A percentile compares a stretch with the other conserved stretches of the same genome.
Evolutionary conservation across 2,888 invertebrate genomes (phyloP).

Genomic region (Monochamus alternatus): DNA sequence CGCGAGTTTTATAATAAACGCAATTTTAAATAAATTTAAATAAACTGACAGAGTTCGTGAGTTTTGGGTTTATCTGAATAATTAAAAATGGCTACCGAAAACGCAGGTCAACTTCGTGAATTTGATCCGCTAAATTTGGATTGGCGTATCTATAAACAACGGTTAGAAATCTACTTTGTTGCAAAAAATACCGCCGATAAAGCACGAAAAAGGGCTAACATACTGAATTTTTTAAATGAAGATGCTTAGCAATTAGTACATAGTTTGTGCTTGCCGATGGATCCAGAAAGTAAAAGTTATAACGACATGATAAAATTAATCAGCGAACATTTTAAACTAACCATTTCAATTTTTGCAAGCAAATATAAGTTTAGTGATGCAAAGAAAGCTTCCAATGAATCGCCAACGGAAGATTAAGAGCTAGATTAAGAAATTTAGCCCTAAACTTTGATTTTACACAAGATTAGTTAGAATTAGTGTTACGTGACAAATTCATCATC

Average conservation of each 20-base stretch:
- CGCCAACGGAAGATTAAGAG: slow-evolving; percentile 40
- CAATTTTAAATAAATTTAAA: no score
- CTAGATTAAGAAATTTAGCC: slow-evolving; percentile 41
- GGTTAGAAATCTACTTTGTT: slow-evolving; percentile 39
- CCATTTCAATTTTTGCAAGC: slow-evolving; percentile 39
- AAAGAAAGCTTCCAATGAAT: slow-evolving; percentile 23
- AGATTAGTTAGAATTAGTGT: neutral
- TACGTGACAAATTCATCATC: slow-evolving; percentile 31
- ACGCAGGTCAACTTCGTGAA: slow-evolving; percentile 20
- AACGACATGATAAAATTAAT: no score
- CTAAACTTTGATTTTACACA: slow-evolving; percentile 40
- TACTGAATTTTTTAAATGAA: slow-evolving; percentile 41
- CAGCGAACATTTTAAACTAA: slow-evolving; percentile 37
- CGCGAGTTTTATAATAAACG: no score
- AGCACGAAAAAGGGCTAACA: slow-evolving; percentile 28
- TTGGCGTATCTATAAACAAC: slow-evolving; percentile 19
- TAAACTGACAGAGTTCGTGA: no score
- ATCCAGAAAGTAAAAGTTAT: no score
- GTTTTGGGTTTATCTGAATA: no score
- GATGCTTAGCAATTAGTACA: slow-evolving; percentile 16
- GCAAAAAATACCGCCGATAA: slow-evolving; percentile 36
- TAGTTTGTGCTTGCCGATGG: no score
- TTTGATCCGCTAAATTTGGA: slow-evolving; percentile 14
- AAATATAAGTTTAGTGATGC: slow-evolving; percentile 20
- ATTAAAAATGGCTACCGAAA: neutral